A percentile compares a stretch with the other conserved stretches of the same genome.
Conservation (phyloP, 2,888 invertebrate genomes). For the Drosophila cognata region DNA sequence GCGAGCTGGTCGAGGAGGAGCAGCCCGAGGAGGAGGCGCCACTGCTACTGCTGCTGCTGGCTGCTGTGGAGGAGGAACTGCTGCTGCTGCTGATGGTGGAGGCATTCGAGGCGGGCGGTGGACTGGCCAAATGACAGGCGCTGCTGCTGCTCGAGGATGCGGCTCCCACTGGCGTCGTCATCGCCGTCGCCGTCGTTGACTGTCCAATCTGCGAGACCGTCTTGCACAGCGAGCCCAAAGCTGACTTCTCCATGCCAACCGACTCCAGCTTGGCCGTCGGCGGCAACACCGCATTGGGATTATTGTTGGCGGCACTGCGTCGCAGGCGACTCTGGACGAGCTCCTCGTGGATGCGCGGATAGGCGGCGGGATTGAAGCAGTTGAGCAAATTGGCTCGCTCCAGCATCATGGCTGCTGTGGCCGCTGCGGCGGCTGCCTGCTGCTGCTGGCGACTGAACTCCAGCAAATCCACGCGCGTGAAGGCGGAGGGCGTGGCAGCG, state of each 20-base stretch:
- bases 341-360: slow-evolving; percentile 85
- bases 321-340: slow-evolving; percentile 83
- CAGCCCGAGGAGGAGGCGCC: slow-evolving; percentile 67
- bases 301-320: slow-evolving; percentile 63
- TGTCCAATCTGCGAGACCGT: slow-evolving; percentile 89
- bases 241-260: slow-evolving; percentile 85
- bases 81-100: slow-evolving; percentile 72
- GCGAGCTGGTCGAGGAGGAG: slow-evolving; percentile 69
- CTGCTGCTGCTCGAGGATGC: slow-evolving; percentile 29
- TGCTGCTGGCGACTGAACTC: slow-evolving; percentile 84
- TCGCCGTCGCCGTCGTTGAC: slow-evolving; percentile 46
- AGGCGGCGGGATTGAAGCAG: slow-evolving; percentile 84
- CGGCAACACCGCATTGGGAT: slow-evolving; percentile 42
- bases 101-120: slow-evolving; percentile 69
- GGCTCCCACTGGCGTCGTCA: slow-evolving; percentile 15
- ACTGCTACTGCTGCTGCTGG: slow-evolving; percentile 47
- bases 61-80: slow-evolving; percentile 67
- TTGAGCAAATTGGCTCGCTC: slow-evolving; percentile 84
- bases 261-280: slow-evolving; percentile 61
- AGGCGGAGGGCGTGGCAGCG: slow-evolving; percentile 82
- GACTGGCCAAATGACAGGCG: slow-evolving; percentile 66
- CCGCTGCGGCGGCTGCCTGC: slow-evolving; percentile 83
- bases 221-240: slow-evolving; percentile 89
- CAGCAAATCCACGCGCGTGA: slow-evolving; percentile 83
- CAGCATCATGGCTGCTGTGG: slow-evolving; percentile 84